Evolutionary conservation across 2,888 invertebrate genomes (phyloP).

Genomic region (Cheilosia pagana): DNA sequence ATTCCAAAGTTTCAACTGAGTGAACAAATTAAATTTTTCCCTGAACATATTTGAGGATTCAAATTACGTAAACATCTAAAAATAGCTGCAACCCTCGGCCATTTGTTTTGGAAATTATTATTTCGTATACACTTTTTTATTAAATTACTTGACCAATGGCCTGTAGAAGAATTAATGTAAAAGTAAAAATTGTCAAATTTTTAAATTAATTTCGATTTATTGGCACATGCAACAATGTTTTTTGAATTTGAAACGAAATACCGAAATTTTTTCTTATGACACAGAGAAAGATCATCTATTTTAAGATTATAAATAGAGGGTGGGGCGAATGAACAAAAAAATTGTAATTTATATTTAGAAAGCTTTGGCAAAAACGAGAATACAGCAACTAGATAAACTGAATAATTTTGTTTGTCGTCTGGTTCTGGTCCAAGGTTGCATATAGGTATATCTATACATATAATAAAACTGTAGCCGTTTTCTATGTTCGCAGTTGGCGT

Average conservation of each 20-base stretch:
- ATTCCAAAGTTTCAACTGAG: conserved; percentile 42
- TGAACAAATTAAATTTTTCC: conserved; percentile 31
- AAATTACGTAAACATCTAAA: conserved; percentile 81
- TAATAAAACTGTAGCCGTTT: too few relatives aligned
- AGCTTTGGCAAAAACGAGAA: conserved; percentile 59
- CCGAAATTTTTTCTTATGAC: conserved; percentile 55
- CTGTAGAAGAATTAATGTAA: not conserved
- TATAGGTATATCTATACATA: conserved; percentile 36
- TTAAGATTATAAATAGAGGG: conserved; percentile 52
- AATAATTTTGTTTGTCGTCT: conserved; percentile 50
- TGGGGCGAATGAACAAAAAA: conserved; percentile 47
- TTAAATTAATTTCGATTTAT: conserved; percentile 9
- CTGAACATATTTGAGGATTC: conserved; percentile 44
- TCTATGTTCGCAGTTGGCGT: too few relatives aligned
- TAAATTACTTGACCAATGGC: conserved; percentile 12
- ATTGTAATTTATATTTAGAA: conserved; percentile 65
- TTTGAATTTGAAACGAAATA: conserved; percentile 61
- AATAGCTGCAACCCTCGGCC: conserved; percentile 77
- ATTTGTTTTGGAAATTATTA: conserved; percentile 27
- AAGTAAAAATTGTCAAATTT: conserved; percentile 20
- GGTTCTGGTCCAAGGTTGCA: conserved; percentile 54
- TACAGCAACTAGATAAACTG: conserved; percentile 45
- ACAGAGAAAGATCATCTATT: conserved; percentile 67
- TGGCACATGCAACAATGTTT: conserved; percentile 37
- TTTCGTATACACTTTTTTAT: not conserved